Base-by-base conservation (phyloP, 2,888 invertebrate species). In the Stenodema calcarata region DNA sequence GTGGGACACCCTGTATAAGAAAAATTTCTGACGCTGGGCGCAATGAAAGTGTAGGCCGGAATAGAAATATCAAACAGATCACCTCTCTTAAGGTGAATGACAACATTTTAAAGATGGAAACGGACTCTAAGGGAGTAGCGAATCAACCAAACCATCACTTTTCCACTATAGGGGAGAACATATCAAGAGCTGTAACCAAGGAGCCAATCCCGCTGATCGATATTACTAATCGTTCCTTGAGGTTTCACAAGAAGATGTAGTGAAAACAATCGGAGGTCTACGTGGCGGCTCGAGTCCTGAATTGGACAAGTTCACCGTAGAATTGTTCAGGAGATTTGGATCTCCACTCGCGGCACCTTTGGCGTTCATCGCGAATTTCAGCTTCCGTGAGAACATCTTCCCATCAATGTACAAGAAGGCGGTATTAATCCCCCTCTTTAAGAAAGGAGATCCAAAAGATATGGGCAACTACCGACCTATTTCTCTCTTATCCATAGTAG, bases 281-380 rank as follows among this genome's bases (percentile, higher is more conserved):
- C 47, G 80, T 47, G 80, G 80, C n/a, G 80, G 80, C 4, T 80
- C 80, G 0, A 27, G 27, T 47, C 80, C 80, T 1, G 80, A 54
- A 14, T 18, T 80, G 12, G 80, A 80, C 47, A n/a, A 54, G 14
- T 23, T 80, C 16, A 47, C 6, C 30, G 80, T 54, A 30, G 80
- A 80, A 50, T 47, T 12, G 50, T 23, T 80, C 9, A 83, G 70
- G 12, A 70, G 2, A 35, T 83, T 83, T 27, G 70, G 70, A 41
- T 35, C 69, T 41, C 23, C 69, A 6, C 62, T 70, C 23, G 42
- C 70, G 1, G 27, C 23, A 3, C 82, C 82, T 23, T 14, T 81
- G 9, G 23, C 28, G 12, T 30, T 30, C n/a, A 27, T 81, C 6
- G 54, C 27, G 1, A 81, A 62, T 35, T 35, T 50, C 11, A 54